Evolutionary conservation across 30 jellyfish, hydroid and myxozoan genomes (phyloP), one percentile per base, ranked within the genome.

Genomic region (Nemopilema nomurai): DNA sequence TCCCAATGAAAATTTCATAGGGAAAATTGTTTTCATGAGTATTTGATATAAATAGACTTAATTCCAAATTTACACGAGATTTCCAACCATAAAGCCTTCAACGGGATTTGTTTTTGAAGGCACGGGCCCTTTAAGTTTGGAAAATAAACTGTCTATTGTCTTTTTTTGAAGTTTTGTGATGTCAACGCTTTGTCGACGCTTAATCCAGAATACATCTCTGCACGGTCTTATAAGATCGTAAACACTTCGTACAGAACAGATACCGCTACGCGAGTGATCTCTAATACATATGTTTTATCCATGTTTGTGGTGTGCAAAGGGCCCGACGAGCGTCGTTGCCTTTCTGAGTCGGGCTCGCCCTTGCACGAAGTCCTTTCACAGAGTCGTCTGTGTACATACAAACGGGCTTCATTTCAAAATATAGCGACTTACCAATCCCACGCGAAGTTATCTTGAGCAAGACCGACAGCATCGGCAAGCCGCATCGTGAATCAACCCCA

Each of bases 241-340:
- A 30, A 64, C 68, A 77, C 87, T 28, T 23, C 51, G n/a, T 67
- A 77, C 87, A 66, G 32, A 6, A 57, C 69, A 50, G 52, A 16
- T n/a, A 29, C 76, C 76, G 77, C 79, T 66, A 6, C 25, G 29
- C 31, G 51, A 26, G 28, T 77, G 69, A 77, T 77, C 87, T 77
- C 26, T 62, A 77, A 27, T 20, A 50, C 67, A 77, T 25, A 66
- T 77, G 24, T 51, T 32, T 57, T 28, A 77, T 77, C 87, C 87
- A 16, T 30, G 78, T 77, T 77, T 62, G 70, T 77, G 41, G 29
- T 51, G 33, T 31, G 64, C 50, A 77, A 77, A 77, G 78, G 77
- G 4, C 18, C 87, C 87, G 87, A 76, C 87, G 8, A 13, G 1
- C 17, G 87, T 49, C 70, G 87, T 77, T 77, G 31, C 87, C 87